These are phyloP conservation scores for Drosophila siamana DNA, from an alignment of 2,888 invertebrate species.

Conservation along the genomic window DNA sequence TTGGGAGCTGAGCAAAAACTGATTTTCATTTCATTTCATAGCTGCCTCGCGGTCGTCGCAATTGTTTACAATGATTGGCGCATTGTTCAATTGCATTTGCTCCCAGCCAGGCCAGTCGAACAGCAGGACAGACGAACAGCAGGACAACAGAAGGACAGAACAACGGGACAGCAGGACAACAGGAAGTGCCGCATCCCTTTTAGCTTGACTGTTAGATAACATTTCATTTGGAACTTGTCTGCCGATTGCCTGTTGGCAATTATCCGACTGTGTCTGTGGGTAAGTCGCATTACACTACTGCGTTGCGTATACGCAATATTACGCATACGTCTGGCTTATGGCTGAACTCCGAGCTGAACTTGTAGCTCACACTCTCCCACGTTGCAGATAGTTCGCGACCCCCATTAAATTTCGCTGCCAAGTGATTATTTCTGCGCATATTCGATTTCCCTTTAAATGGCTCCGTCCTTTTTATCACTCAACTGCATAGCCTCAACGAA, in stretches of 20 bases:
- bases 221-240: no score
- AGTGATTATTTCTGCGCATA: conserved; percentile 21
- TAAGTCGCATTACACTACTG: no score
- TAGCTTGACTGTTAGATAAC: no score
- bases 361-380: neutral
- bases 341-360: no score
- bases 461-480: no score
- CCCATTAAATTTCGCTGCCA: conserved; percentile 10
- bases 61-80: conserved; percentile 66
- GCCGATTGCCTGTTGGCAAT: no score
- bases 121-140: conserved; percentile 3
- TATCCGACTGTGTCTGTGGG: no score
- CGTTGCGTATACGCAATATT: conserved; percentile 4
- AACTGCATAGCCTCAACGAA: neutral
- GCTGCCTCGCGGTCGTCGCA: conserved; percentile 51
- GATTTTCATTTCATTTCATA: conserved; percentile 58
- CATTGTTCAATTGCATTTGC: conserved; percentile 63
- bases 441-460: conserved; percentile 20
- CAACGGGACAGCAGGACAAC: neutral
- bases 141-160: neutral
- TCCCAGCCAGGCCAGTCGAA: conserved; percentile 19
- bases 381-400: neutral
- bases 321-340: conserved; percentile 10
- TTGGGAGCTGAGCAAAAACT: conserved; percentile 52
- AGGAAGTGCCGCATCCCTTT: no score